Conservation (phyloP, 2,113 vertebrate species). For the Coturnix japonica region DNA sequence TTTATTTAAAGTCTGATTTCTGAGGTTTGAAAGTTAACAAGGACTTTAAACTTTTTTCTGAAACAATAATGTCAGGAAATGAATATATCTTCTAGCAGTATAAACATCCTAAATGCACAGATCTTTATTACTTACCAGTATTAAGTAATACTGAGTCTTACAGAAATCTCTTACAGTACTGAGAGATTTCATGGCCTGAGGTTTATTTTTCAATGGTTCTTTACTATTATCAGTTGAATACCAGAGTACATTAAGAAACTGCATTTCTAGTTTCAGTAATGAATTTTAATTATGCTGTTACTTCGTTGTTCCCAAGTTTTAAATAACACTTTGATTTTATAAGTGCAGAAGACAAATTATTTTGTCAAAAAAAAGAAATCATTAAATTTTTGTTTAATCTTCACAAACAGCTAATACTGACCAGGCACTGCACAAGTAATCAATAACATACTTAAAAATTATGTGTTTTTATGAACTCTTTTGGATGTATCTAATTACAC, state of each 20-base stretch:
- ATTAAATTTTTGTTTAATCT: not conserved
- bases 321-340: slow-evolving; percentile 12
- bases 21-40: not conserved
- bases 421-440: not conserved
- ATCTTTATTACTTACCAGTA: slow-evolving; percentile 10
- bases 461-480: not conserved
- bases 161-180: not conserved
- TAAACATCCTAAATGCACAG: not conserved
- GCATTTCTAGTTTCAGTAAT: slow-evolving; percentile 16
- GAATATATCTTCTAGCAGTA: slow-evolving; percentile 30
- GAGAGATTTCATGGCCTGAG: not conserved
- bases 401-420: not conserved
- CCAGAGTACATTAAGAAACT: slow-evolving; percentile 11
- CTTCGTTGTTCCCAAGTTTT: slow-evolving; percentile 5
- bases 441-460: not conserved
- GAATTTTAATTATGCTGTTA: not conserved
- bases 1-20: slow-evolving; percentile 4
- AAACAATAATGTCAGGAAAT: not conserved
- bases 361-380: not conserved
- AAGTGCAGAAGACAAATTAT: not conserved
- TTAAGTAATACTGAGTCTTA: no score
- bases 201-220: not conserved
- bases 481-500: not conserved
- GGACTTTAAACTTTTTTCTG: slow-evolving; percentile 16
- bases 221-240: slow-evolving; percentile 14